Base-by-base conservation (phyloP, 2,797 vertebrate species). In the Mico argentatus region DNA sequence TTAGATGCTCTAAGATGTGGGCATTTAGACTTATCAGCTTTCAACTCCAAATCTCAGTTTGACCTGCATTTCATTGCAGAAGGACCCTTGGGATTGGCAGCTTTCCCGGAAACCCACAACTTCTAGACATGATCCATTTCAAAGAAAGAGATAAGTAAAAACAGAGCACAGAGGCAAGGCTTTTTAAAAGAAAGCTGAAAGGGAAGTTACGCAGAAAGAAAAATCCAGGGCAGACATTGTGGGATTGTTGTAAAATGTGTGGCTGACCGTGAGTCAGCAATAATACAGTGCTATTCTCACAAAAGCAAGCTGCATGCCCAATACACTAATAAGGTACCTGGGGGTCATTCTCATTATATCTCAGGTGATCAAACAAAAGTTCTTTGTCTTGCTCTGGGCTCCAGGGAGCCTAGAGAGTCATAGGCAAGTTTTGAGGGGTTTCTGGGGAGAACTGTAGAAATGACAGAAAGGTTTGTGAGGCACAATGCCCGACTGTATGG, bases 301-400 rank as follows among this genome's bases (percentile, higher is more conserved):
- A 86, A 30, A 96, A n/a, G 50, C 73, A 5, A 67, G 77, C 81
- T 80, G 88, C 0, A 0, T 0, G 57, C 86, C 1, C 19, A 82
- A 27, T 19, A n/a, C 76, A 46, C 50, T 17, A 33, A 44, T 2
- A 52, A 83, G 80, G 86, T 75, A 39, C 64, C 70, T 36, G 20
- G 57, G 83, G 81, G 64, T 30, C 55, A n/a, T 36, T 88, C n/a
- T 83, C 61, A 36, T 33, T 79, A 44, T 3, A 22, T 83, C 94
- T 88, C 57, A 96, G 95, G 93, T 67, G 84, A 70, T 44, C 76
- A 59, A 57, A 97, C 85, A 94, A 33, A 72, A 50, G 83, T 84
- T 94, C 80, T 97, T 96, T 94, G 90, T 97, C 88, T 94, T 17
- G 33, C 87, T 61, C 46, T 22, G 33, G 92, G 90, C 77, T 93